Percentiles rank a stretch among this genome's conserved stretches.
phyloP scores from a whole-genome alignment of 2,888 invertebrate species.

The Philhelius pedissequus region DNA sequence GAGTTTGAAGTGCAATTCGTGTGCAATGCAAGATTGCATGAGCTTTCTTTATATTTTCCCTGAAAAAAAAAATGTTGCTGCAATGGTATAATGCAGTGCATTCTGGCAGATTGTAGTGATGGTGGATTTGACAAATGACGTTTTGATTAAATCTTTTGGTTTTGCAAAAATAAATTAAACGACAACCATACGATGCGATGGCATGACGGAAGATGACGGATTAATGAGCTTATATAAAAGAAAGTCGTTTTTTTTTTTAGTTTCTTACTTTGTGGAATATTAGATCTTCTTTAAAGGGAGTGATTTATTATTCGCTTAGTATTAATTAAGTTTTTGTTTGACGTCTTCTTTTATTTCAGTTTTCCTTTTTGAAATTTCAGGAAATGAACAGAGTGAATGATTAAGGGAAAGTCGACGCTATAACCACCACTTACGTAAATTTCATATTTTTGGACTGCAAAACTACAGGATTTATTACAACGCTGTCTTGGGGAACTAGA shows the following conservation, averaged over 20 bases:
- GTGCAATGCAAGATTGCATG: constrained; percentile 64
- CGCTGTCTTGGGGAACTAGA: too few species aligned
- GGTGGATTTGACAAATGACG: constrained; percentile 60
- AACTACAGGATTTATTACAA: background rate
- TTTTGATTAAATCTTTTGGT: constrained; percentile 65
- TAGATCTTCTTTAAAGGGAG: background rate
- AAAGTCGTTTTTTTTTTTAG: background rate
- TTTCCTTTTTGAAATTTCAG: background rate
- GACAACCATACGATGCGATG: constrained; percentile 4
- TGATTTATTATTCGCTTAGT: background rate
- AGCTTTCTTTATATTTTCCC: constrained; percentile 55
- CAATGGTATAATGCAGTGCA: background rate
- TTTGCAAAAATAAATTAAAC: constrained; percentile 53
- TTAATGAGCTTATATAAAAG: constrained; percentile 18
- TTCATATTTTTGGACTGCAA: background rate
- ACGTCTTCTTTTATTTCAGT: background rate
- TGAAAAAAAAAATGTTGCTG: constrained; percentile 5
- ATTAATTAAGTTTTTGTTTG: background rate
- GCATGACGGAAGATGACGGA: constrained; percentile 26
- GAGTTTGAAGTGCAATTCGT: constrained; percentile 34
- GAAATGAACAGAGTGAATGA: background rate
- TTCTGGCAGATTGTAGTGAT: constrained; percentile 12
- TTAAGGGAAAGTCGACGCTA: background rate
- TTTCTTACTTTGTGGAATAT: background rate
- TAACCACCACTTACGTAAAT: background rate